Base-by-base conservation (phyloP, 2,797 vertebrate species). In the Arrhamphus sclerolepis region DNA sequence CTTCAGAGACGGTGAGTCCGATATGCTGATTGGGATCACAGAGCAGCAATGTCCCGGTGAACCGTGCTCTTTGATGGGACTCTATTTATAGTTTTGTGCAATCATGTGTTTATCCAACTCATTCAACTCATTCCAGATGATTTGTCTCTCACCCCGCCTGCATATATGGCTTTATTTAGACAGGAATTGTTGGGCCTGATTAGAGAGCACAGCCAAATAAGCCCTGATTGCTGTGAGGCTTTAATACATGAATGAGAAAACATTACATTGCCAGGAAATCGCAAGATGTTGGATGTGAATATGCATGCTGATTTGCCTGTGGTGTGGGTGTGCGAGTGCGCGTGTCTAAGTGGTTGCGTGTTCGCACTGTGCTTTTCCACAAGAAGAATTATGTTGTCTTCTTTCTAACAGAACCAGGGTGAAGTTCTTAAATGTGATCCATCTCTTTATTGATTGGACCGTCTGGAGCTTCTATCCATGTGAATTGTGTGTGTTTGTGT, bases 41-140 rank as follows among this genome's bases (percentile, higher is more conserved):
- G 66, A 84, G 70, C 66, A 48, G 77, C 78, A 39, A 75, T 74
- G 74, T 82, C 79, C 78, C 83, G 74, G 71, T 14, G 47, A 87
- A 69, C 76, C 80, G 41, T 71, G 69, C 49, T 75, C 78, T 84
- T 85, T 83, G 86, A 85, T 78, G 81, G 74, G 59, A 58, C 61
- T 79, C 87, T 91, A 90, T 90, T 90, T 89, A 90, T 91, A 90
- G 85, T 73, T 55, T 56, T 54, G 70, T 83, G 87, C 81, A 83
- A 82, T 87, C 83, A 81, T 87, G 80, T 90, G 87, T 88, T 88
- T 87, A 87, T 86, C 80, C 76, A 82, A 80, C 80, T 87, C 78
- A 81, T 88, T 89, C 84, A 81, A 81, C 79, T 86, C 82, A 82
- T 85, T 89, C 82, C 82, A 86, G 85, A 85, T 89, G 80, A 87